phyloP scores from a whole-genome alignment of 2,113 vertebrate species.

The Chaetops frenatus region DNA sequence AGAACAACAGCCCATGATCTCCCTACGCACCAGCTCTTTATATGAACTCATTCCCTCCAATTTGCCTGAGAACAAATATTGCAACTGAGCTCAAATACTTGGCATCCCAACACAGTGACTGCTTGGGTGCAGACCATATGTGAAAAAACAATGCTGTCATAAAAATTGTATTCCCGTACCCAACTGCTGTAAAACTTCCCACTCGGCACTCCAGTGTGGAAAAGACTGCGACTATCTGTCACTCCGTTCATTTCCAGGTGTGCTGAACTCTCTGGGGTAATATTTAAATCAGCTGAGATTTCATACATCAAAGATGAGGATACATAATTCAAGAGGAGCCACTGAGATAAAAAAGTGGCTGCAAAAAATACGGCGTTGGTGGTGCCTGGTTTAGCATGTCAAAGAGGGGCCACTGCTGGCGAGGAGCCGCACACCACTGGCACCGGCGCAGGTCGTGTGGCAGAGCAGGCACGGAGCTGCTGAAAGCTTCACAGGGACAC shows the following conservation, averaged over 20 bases:
- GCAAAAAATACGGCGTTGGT: background rate
- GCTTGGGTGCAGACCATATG: background rate
- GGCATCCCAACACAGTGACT: background rate
- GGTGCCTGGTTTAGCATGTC: slow-evolving; percentile 26
- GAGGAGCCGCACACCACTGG: accelerated
- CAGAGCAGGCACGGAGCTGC: background rate
- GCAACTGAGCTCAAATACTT: background rate
- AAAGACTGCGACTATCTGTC: background rate
- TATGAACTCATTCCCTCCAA: background rate
- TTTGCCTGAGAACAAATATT: background rate
- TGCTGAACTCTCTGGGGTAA: slow-evolving; percentile 34
- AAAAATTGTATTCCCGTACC: background rate
- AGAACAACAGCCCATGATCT: background rate
- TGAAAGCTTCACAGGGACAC: background rate
- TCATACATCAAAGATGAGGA: slow-evolving; percentile 56
- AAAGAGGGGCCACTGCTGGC: background rate
- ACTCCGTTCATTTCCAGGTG: slow-evolving; percentile 23
- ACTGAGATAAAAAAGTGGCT: slow-evolving; percentile 40
- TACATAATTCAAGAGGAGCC: slow-evolving; percentile 53
- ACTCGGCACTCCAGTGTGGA: accelerated
- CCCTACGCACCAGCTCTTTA: background rate
- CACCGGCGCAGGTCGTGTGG: background rate
- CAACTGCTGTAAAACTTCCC: background rate
- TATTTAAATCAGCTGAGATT: slow-evolving; percentile 60
- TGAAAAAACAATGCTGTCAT: background rate